Conservation (phyloP, 2,797 vertebrate genomes). For the Bovichtus diacanthus region DNA sequence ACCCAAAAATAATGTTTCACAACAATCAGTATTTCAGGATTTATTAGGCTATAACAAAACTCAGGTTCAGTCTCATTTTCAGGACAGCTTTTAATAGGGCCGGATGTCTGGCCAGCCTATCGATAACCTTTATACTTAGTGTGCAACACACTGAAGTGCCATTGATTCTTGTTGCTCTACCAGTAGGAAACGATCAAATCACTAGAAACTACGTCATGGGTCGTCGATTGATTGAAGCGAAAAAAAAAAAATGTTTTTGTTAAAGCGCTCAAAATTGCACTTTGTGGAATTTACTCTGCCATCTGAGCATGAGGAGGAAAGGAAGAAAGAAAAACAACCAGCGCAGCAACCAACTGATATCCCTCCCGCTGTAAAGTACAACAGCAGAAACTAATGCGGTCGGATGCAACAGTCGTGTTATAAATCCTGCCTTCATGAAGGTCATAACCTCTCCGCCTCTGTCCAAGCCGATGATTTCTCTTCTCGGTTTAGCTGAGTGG, state of each 20-base stretch:
- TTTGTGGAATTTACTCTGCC: background rate
- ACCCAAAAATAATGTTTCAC: too few relatives aligned
- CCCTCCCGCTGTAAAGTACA: background rate
- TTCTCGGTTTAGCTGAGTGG: background rate
- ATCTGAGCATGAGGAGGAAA: background rate
- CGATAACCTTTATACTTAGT: background rate
- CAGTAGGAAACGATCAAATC: background rate
- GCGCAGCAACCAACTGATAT: background rate
- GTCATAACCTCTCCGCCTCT: conserved; percentile 46
- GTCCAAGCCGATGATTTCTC: conserved; percentile 55
- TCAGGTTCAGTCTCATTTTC: too few relatives aligned
- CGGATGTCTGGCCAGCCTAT: too few relatives aligned
- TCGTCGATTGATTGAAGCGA: background rate
- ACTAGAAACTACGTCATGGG: background rate
- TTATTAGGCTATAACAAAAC: too few relatives aligned
- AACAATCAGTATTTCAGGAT: too few relatives aligned
- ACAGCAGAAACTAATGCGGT: background rate
- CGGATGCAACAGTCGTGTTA: background rate
- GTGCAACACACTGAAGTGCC: background rate
- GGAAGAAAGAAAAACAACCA: background rate
- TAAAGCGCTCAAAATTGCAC: background rate
- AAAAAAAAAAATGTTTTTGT: too few relatives aligned
- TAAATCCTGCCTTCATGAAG: too few relatives aligned
- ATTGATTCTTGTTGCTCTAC: background rate
- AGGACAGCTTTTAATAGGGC: too few relatives aligned